phyloP scores from a whole-genome alignment of 2,113 vertebrate species.

The Poicephalus meyeri region DNA sequence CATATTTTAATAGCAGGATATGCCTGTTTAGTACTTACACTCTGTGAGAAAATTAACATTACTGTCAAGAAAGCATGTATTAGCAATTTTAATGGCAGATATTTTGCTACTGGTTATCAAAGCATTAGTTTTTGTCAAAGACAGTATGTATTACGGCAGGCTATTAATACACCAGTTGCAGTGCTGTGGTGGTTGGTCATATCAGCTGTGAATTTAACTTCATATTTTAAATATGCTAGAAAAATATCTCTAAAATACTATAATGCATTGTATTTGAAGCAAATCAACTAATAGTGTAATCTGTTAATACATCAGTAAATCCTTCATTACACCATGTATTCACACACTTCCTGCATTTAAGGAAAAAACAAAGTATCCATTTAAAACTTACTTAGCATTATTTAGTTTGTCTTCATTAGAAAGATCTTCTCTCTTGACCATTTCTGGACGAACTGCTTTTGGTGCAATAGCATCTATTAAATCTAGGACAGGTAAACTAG shows the following conservation, averaged over 20 bases:
- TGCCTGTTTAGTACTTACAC: background rate
- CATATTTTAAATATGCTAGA: background rate
- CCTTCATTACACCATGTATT: background rate
- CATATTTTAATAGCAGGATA: background rate
- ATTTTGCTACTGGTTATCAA: background rate
- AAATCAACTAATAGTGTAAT: background rate
- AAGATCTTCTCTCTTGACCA: slow-evolving; percentile 84
- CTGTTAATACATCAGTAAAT: background rate
- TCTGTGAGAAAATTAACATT: background rate
- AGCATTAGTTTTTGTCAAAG: background rate
- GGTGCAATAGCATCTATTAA: slow-evolving; percentile 93
- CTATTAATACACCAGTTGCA: background rate
- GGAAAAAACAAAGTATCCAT: background rate
- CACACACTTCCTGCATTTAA: background rate
- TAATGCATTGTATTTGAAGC: background rate
- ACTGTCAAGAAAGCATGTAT: background rate
- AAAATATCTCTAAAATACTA: background rate
- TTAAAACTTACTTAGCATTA: slow-evolving; percentile 85
- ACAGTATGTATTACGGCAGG: background rate
- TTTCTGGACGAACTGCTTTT: slow-evolving; percentile 85
- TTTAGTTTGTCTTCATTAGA: slow-evolving; percentile 81
- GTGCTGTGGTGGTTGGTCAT: background rate
- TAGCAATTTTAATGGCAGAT: background rate
- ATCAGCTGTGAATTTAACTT: background rate
- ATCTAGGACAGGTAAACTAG: slow-evolving; percentile 93